phyloP scores from a whole-genome alignment of 2,113 vertebrate species.

The Myrmecobius fasciatus region DNA sequence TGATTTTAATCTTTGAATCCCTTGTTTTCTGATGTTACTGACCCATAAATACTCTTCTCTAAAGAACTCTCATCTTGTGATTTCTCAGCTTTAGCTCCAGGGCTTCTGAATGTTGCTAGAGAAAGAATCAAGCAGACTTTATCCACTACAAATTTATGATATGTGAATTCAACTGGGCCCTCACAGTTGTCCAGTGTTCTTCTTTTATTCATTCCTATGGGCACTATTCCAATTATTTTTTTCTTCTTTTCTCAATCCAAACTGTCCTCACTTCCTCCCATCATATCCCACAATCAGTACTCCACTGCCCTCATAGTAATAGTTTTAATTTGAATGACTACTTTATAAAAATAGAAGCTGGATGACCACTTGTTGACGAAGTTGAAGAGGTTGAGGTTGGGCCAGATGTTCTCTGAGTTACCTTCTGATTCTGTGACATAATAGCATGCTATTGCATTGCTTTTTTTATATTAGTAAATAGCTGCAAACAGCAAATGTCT shows the following conservation, averaged over 20 bases:
- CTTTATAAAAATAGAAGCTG: too few relatives aligned
- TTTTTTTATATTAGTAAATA: not conserved
- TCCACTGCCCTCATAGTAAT: not conserved
- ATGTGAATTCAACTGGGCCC: not conserved
- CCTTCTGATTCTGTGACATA: not conserved
- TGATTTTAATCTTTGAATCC: too few relatives aligned
- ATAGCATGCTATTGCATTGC: not conserved
- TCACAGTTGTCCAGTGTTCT: not conserved
- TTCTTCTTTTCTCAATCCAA: not conserved
- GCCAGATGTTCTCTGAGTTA: not conserved
- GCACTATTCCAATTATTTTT: not conserved
- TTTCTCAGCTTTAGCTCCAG: too few relatives aligned
- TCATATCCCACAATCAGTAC: not conserved
- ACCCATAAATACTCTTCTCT: too few relatives aligned
- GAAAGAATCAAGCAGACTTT: too few relatives aligned
- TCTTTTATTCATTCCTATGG: not conserved
- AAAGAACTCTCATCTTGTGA: too few relatives aligned
- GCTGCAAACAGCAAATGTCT: not conserved
- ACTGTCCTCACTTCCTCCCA: not conserved
- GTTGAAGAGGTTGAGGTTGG: not conserved
- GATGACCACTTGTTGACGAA: not conserved
- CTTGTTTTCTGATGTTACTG: too few relatives aligned
- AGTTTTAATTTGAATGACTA: not conserved
- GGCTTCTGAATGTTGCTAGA: too few relatives aligned
- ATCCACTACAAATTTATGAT: not conserved